Evolutionary conservation across 2,113 vertebrate species (phyloP), one percentile per base, ranked within the genome.

Genomic region (Festucalex cinctus): DNA sequence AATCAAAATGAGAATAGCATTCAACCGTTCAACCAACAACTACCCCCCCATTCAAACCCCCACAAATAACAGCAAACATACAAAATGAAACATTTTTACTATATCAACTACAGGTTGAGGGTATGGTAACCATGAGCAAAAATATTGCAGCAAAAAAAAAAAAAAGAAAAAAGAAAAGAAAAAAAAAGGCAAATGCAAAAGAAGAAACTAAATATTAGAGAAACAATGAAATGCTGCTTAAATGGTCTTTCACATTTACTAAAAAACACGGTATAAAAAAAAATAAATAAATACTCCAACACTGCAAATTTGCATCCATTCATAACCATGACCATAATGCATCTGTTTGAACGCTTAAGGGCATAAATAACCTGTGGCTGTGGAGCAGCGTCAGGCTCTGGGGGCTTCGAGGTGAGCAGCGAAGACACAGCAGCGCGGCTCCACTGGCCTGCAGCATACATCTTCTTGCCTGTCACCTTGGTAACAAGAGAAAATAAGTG

Each of bases 401-500:
- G 70, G 1, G 81, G 24, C 8, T 69, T 87, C 70, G 86, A 67
- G 72, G 85, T 68, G 90, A 94, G 84, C 3, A 93, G 85, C 0
- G 91, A 93, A 9, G 88, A 87, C 46, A 89, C 66, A 2, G 86
- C 66, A 62, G 90, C 84, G 13, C 80, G 86, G 78, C 83, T 89
- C 84, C 88, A 85, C 68, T 87, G 87, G 48, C 92, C 89, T 0
- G 75, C 90, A 79, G 85, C 72, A 63, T 90, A 90, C 24, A 90
- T 28, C 70, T 86, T 88, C 75, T 85, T 88, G n/a, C 91, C 83
- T 0, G 82, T 83, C 70, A 92, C 73, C 91, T 92, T 60, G 44
- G 32, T 57, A 63, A 20, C 14, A 70, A 14, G 39, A 72, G 10
- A 66, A 62, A 2, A 58, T 1, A 9, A 5, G 19, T 19, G 13